Conservation (phyloP, 2,888 invertebrate species). For the Cheilosia soror region DNA sequence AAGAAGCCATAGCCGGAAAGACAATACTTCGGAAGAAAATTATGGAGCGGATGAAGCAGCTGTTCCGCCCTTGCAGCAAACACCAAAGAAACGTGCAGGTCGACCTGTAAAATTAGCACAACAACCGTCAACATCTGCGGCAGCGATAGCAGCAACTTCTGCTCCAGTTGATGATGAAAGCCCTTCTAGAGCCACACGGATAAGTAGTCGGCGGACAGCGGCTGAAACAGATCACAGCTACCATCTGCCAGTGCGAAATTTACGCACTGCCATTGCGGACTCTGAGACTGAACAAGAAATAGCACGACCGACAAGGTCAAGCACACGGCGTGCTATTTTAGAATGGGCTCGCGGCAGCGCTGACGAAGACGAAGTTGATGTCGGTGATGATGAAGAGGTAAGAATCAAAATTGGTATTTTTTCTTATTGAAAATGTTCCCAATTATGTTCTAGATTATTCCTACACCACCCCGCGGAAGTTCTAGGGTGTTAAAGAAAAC, state of each 20-base stretch:
- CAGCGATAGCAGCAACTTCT: conserved; percentile 67
- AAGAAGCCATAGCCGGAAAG: conserved; percentile 43
- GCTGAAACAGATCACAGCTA: conserved; percentile 83
- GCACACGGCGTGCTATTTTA: conserved; percentile 81
- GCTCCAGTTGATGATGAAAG: conserved; percentile 72
- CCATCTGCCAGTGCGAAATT: conserved; percentile 80
- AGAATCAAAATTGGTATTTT: neutral
- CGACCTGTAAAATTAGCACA: conserved; percentile 76
- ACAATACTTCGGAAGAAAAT: conserved; percentile 58
- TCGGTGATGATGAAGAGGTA: conserved; percentile 79
- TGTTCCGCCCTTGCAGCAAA: conserved; percentile 70
- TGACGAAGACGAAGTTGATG: conserved; percentile 80
- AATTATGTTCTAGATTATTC: conserved; percentile 78
- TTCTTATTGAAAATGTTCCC: neutral
- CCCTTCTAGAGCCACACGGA: conserved; percentile 80
- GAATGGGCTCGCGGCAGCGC: conserved; percentile 82
- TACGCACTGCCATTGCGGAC: conserved; percentile 79
- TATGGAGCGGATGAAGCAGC: conserved; percentile 50
- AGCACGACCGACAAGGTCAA: conserved; percentile 81
- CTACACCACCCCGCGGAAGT: conserved; percentile 72
- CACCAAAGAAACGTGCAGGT: conserved; percentile 78
- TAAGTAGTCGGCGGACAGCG: conserved; percentile 77
- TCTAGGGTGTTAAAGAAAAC: conserved; percentile 46
- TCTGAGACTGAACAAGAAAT: conserved; percentile 81
- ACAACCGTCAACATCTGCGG: conserved; percentile 58